A percentile compares a stretch with the other conserved stretches of the same genome.
phyloP scores from a whole-genome alignment of 2,113 vertebrate genomes.

The Colossoma macropomum region DNA sequence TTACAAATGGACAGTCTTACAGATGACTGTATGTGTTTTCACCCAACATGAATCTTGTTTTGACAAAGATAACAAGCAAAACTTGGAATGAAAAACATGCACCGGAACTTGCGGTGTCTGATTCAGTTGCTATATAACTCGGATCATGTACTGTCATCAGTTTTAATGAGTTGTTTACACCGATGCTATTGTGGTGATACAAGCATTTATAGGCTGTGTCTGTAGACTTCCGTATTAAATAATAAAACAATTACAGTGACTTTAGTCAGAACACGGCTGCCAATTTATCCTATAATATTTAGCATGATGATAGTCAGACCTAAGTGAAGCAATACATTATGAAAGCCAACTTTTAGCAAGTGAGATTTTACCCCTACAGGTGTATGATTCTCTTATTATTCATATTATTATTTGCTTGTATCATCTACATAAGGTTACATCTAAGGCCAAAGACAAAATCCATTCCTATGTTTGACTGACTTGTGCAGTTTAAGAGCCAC shows the following conservation, averaged over 20 bases:
- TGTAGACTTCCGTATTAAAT: not conserved
- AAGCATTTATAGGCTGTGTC: not conserved
- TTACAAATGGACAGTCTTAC: too few species aligned
- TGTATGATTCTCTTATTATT: too few species aligned
- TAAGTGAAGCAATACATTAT: too few species aligned
- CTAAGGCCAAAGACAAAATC: too few species aligned
- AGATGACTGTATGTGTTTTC: too few species aligned
- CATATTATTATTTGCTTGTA: too few species aligned
- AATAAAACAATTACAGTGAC: slow-evolving; percentile 14
- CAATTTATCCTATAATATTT: not conserved
- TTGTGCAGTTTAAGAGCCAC: too few species aligned
- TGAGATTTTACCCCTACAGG: too few species aligned
- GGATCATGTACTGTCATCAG: not conserved
- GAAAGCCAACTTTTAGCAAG: too few species aligned
- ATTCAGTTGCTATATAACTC: not conserved
- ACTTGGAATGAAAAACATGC: not conserved
- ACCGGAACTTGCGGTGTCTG: not conserved
- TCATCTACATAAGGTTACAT: too few species aligned
- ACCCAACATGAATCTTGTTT: too few species aligned
- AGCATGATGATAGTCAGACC: not conserved
- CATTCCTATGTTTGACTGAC: too few species aligned
- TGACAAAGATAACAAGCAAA: not conserved
- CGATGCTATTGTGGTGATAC: not conserved
- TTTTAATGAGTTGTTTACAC: not conserved
- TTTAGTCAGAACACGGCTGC: not conserved